Evolutionary conservation across 92 coral and sea anemone species (phyloP), one percentile per base, ranked within the genome.

Genomic region (Actinostola sp.): DNA sequence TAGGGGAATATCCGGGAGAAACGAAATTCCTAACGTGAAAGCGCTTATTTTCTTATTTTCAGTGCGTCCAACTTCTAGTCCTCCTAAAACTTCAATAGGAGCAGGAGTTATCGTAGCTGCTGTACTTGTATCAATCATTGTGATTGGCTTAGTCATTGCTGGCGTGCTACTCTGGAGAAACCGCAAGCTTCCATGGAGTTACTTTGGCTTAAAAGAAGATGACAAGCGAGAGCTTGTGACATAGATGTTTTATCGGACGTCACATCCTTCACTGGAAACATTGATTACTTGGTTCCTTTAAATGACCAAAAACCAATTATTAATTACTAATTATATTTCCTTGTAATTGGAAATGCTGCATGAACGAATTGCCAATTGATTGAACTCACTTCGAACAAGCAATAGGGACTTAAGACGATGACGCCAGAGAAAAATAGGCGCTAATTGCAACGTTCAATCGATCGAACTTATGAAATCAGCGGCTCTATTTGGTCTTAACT

Each of bases 31-130:
- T 3, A 49, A 3, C 6, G n/a, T n/a, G n/a, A n/a, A n/a, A n/a
- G n/a, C n/a, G n/a, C n/a, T n/a, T n/a, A n/a, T n/a, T 46, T 46
- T 3, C 23, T 46, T 6, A 6, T 46, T 13, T 46, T 46, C 53
- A 57, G 63, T 57, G 25, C 1, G 4, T 1, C 63, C 63, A 7
- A 57, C 63, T 27, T 13, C 36, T 3, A 57, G 28, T 17, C 63
- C 63, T 1, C 60, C 60, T 53, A 52, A 24, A 27, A 57, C 36
- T 13, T 1, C 36, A 3, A 23, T 19, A 27, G 63, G 36, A 26
- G 20, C 36, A 57, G 63, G 63, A 68, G 36, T 73, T 27, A 61
- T 73, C 30, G 62, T 49, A 28, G 70, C 67, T 24, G 66, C 66
- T 27, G 70, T 73, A 6, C 32, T 73, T 1, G 70, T 73, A 31